Evolutionary conservation across 2,797 vertebrate species (phyloP).

Genomic region (Hephaestus fuliginosus): DNA sequence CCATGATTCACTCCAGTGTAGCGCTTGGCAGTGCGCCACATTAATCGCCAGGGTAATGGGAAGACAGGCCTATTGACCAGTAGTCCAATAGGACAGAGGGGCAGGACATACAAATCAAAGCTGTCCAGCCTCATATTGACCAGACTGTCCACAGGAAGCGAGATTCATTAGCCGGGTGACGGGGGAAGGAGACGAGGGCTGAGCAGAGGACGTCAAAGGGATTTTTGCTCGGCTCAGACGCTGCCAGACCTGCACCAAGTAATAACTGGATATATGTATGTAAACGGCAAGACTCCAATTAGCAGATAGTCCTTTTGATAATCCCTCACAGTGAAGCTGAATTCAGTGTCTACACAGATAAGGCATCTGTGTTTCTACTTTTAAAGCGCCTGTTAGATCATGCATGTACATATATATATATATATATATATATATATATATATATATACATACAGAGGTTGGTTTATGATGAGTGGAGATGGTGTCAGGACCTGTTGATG

Average conservation of each 20-base stretch:
- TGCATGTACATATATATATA: neutral
- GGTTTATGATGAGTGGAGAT: neutral
- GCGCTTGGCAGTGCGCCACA: constrained; percentile 65
- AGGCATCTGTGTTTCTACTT: constrained; percentile 8
- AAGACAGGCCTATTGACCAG: constrained; percentile 79
- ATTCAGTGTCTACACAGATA: neutral
- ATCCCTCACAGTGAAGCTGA: constrained; percentile 6
- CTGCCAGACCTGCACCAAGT: constrained; percentile 32
- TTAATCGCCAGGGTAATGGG: constrained; percentile 75
- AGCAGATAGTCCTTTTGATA: constrained; percentile 8
- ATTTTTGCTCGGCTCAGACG: constrained; percentile 39
- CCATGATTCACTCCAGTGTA: constrained; percentile 57
- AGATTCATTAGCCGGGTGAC: constrained; percentile 72
- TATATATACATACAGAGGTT: neutral
- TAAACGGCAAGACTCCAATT: constrained; percentile 34
- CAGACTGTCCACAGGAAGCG: constrained; percentile 62
- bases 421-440: no score
- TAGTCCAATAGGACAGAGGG: constrained; percentile 69
- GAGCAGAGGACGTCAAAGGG: constrained; percentile 47
- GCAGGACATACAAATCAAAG: constrained; percentile 81
- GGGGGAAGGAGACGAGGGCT: constrained; percentile 35
- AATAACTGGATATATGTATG: constrained; percentile 27
- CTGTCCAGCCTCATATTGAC: constrained; percentile 75
- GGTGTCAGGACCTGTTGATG: neutral
- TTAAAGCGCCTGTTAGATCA: neutral